These are phyloP conservation scores for Cyanoderma ruficeps DNA, from an alignment of 2,113 vertebrate genomes.

Conservation along the genomic window DNA sequence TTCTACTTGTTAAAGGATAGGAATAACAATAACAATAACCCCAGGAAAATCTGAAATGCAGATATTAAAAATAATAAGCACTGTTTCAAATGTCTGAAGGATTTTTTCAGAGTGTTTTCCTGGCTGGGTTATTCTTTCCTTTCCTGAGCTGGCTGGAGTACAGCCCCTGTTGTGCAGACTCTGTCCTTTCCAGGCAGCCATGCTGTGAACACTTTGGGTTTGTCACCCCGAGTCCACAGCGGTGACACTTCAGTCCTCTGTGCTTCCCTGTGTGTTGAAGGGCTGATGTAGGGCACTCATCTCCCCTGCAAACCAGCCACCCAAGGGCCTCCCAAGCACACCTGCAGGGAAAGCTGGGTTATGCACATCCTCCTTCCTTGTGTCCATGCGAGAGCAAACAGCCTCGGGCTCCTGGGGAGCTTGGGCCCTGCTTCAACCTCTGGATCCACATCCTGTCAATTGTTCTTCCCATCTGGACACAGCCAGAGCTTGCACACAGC, in stretches of 20 bases:
- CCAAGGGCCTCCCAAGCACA: background rate
- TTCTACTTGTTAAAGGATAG: background rate
- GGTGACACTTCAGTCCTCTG: background rate
- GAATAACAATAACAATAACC: background rate
- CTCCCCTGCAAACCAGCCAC: background rate
- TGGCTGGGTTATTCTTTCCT: background rate
- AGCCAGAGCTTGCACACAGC: background rate
- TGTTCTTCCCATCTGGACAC: background rate
- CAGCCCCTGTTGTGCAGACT: background rate
- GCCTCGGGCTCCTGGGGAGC: rapidly evolving
- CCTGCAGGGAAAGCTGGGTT: background rate
- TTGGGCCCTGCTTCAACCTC: background rate
- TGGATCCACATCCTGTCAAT: background rate
- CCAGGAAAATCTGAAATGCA: background rate
- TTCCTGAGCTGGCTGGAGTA: background rate
- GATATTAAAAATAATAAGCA: background rate
- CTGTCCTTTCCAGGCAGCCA: background rate
- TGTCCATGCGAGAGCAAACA: background rate
- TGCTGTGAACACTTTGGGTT: background rate
- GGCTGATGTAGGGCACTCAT: rapidly evolving
- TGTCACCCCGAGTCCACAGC: background rate
- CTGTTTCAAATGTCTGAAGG: background rate
- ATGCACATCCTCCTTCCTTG: background rate
- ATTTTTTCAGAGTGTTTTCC: background rate
- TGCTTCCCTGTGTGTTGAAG: background rate